Conservation (phyloP, 2,888 invertebrate genomes). For the Caenorhabditis parvicauda region DNA sequence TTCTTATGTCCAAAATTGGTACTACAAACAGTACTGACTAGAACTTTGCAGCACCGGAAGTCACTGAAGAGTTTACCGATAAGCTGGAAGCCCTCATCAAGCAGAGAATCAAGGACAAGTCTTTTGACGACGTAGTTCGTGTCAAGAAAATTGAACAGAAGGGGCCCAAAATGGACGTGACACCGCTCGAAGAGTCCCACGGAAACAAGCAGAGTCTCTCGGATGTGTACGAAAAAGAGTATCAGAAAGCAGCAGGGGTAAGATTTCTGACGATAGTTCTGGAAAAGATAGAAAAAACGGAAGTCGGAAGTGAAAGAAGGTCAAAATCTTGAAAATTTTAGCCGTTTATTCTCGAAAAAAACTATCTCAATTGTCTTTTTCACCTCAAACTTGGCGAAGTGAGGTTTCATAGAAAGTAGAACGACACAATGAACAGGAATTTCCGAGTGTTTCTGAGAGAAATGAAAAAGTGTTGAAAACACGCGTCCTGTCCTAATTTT, state of each 20-base stretch:
- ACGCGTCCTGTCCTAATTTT: too few species aligned
- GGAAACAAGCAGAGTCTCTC: slow-evolving; percentile 89
- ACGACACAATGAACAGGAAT: too few species aligned
- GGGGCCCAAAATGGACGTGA: slow-evolving; percentile 81
- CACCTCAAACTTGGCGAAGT: too few species aligned
- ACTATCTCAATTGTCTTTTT: too few species aligned
- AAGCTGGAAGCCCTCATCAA: slow-evolving; percentile 86
- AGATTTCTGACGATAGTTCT: neutral
- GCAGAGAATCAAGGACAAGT: slow-evolving; percentile 82
- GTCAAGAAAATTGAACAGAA: slow-evolving; percentile 77
- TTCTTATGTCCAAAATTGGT: too few species aligned
- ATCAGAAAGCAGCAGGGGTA: slow-evolving; percentile 67
- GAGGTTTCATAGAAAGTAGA: too few species aligned
- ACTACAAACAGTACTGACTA: too few species aligned
- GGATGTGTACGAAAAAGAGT: slow-evolving; percentile 81
- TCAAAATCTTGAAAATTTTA: too few species aligned
- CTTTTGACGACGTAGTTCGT: slow-evolving; percentile 87
- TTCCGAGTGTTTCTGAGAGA: too few species aligned
- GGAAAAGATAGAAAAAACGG: neutral
- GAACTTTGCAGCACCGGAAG: slow-evolving; percentile 77
- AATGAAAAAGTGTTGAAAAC: too few species aligned
- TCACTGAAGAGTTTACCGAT: slow-evolving; percentile 84
- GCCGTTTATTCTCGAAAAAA: too few species aligned
- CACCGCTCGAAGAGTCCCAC: slow-evolving; percentile 83
- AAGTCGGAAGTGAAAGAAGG: too few species aligned